These are phyloP conservation scores for Orchestes rusci DNA, from an alignment of 2,888 invertebrate genomes.

Conservation along the genomic window DNA sequence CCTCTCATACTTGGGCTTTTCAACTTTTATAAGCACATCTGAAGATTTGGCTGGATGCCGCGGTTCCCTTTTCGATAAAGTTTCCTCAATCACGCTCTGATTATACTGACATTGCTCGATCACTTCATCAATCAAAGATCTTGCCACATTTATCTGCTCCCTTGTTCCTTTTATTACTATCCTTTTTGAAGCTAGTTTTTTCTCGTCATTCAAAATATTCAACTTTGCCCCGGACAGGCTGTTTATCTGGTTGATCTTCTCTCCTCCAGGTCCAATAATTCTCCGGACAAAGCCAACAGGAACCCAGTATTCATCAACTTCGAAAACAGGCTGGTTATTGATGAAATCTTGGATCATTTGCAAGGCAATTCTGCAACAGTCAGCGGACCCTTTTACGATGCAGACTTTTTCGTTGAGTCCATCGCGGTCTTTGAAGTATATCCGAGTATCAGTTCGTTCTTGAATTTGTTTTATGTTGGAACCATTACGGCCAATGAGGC, in stretches of 20 bases:
- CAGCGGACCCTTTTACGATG: conserved; percentile 60
- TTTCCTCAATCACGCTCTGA: conserved; percentile 42
- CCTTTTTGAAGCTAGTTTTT: background rate
- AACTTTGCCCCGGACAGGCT: conserved; percentile 57
- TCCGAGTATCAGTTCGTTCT: conserved; percentile 56
- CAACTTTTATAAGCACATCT: conserved; percentile 27
- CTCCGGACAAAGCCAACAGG: conserved; percentile 60
- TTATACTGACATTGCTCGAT: conserved; percentile 51
- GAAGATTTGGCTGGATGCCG: conserved; percentile 38
- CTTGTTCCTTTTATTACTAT: conserved; percentile 51
- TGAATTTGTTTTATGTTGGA: conserved; percentile 58
- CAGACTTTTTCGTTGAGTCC: conserved; percentile 56
- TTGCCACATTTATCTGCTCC: conserved; percentile 68
- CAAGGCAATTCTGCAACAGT: conserved; percentile 65
- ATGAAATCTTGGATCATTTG: conserved; percentile 61
- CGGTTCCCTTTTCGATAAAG: conserved; percentile 48
- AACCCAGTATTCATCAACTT: conserved; percentile 60
- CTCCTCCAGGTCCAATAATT: conserved; percentile 71
- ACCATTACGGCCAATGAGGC: conserved; percentile 69
- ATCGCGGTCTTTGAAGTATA: conserved; percentile 50
- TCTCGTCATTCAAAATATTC: background rate
- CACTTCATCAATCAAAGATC: conserved; percentile 62
- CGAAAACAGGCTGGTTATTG: conserved; percentile 57
- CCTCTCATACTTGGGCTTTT: conserved; percentile 36
- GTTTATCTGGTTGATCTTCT: conserved; percentile 63